Conservation (phyloP, 1,140 invertebrate species). For the Pachypeltis micranthus region DNA sequence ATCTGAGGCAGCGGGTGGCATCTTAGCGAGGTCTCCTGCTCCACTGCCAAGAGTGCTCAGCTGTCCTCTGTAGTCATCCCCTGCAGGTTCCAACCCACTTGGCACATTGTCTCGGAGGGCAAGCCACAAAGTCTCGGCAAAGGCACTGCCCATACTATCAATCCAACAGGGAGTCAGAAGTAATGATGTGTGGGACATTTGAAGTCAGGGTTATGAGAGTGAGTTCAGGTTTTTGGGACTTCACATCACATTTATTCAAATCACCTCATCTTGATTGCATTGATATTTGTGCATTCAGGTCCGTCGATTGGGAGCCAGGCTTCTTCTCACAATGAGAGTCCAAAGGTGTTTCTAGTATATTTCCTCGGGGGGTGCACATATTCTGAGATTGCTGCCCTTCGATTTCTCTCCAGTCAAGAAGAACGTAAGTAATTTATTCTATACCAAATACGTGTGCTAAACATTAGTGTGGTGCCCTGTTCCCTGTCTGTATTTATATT, state of each 20-base stretch:
- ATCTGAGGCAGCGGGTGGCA: too few species aligned
- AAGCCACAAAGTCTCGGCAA: neutral
- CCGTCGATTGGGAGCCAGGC: constrained; percentile 47
- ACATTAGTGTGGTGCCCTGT: neutral
- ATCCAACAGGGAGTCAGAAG: neutral
- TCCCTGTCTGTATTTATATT: neutral
- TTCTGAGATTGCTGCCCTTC: constrained; percentile 83
- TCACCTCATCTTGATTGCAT: neutral
- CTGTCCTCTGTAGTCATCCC: too few species aligned
- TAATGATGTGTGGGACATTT: neutral
- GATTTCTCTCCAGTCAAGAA: constrained; percentile 84
- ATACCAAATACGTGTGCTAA: neutral
- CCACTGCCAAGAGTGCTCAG: too few species aligned
- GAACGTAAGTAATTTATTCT: constrained; percentile 48
- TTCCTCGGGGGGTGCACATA: constrained; percentile 94
- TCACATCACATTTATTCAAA: neutral
- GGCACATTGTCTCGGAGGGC: too few species aligned
- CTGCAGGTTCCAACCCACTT: too few species aligned
- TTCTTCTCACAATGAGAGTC: constrained; percentile 51
- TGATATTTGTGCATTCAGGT: constrained; percentile 31
- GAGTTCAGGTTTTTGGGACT: too few species aligned
- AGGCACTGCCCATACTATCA: neutral
- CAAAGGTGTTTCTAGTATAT: constrained; percentile 78
- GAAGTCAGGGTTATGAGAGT: neutral
- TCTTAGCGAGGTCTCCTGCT: too few species aligned